These are phyloP conservation scores for Herpailurus yagouaroundi DNA, from an alignment of 2,113 vertebrate species.

Conservation along the genomic window DNA sequence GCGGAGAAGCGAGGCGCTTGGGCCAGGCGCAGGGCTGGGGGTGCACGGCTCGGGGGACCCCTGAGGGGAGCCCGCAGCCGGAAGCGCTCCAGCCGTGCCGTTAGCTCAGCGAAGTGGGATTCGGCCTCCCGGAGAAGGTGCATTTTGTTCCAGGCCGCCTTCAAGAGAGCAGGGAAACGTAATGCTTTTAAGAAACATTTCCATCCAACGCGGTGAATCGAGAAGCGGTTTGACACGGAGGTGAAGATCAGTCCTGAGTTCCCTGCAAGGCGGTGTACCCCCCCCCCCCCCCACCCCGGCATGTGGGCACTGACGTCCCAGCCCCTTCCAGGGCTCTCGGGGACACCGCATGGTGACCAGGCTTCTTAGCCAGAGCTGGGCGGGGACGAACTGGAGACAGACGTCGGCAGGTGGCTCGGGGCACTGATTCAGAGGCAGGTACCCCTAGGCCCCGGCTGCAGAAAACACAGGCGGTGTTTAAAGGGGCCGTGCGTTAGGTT, in stretches of 20 bases:
- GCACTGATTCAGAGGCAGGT: fast-evolving
- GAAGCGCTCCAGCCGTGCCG: not conserved
- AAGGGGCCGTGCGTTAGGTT: not conserved
- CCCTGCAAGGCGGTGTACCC: too few relatives aligned
- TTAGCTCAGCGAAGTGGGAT: fast-evolving
- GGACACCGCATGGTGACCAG: not conserved
- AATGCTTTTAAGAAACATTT: not conserved
- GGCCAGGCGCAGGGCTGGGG: not conserved
- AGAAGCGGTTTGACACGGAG: not conserved
- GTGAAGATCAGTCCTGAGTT: not conserved
- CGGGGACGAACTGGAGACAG: not conserved
- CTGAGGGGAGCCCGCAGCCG: fast-evolving
- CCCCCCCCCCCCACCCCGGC: fast-evolving
- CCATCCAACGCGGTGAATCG: too few relatives aligned
- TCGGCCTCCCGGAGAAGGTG: not conserved
- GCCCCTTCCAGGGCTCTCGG: not conserved
- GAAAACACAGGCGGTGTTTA: not conserved
- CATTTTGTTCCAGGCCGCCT: fast-evolving
- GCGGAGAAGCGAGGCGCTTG: fast-evolving
- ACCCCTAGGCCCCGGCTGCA: not conserved
- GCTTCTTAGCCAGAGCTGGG: not conserved
- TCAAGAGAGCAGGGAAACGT: not conserved
- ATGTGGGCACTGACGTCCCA: fast-evolving
- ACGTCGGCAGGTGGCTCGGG: fast-evolving
- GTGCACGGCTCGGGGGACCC: not conserved